phyloP scores from a whole-genome alignment of 1,140 invertebrate species.

The Micrasema longulum region DNA sequence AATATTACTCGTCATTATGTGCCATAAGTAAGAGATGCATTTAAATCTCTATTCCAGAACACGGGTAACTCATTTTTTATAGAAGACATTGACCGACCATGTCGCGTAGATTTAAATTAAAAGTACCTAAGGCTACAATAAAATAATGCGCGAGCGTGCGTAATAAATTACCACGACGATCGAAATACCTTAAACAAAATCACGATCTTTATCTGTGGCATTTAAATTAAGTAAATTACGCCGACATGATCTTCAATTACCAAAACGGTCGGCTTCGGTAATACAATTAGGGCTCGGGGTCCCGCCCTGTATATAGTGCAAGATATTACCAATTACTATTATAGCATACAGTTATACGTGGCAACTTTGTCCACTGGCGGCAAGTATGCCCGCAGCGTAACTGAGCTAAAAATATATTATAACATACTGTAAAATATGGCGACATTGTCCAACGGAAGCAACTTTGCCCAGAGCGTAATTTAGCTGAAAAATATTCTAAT shows the following conservation, averaged over 20 bases:
- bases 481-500: no score
- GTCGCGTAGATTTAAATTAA: slow-evolving; percentile 34
- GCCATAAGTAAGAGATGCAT: slow-evolving; percentile 6
- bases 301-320: slow-evolving; percentile 25
- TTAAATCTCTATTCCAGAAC: slow-evolving; percentile 27
- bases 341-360: no score
- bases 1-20: slow-evolving; percentile 26
- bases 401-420: no score
- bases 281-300: slow-evolving; percentile 48
- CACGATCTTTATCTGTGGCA: slow-evolving; percentile 48
- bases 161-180: slow-evolving; percentile 47
- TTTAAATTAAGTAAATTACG: slow-evolving; percentile 55
- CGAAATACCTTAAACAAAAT: slow-evolving; percentile 40
- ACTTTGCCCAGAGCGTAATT: no score
- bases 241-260: slow-evolving; percentile 55
- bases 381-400: no score
- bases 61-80: slow-evolving; percentile 13
- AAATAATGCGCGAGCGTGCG: slow-evolving; percentile 38
- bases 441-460: no score
- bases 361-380: no score
- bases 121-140: slow-evolving; percentile 28
- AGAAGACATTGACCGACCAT: slow-evolving; percentile 13
- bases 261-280: slow-evolving; percentile 42
- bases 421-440: no score
- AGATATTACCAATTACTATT: no score